Base-by-base conservation (phyloP, 1,140 invertebrate genomes). In the Pemphigus obesinymphae region DNA sequence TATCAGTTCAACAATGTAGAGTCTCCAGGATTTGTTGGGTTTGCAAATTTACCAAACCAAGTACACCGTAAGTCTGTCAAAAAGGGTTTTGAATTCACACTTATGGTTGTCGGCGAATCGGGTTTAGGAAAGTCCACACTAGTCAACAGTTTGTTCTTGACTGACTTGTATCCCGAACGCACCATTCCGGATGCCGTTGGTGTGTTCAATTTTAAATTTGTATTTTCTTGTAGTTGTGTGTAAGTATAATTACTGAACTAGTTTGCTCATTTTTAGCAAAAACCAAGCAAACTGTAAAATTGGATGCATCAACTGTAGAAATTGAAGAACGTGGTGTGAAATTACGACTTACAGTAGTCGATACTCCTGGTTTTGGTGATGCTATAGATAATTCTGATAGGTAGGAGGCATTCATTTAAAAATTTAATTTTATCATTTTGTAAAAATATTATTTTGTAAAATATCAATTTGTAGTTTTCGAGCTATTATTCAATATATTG, bases 331-430 rank as follows among this genome's bases (percentile, higher is more conserved):
- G 94, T 78, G 96, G 95, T 48, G 95, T 97, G 4, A 96, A 97
- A 87, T 88, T 97, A 82, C 89, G 95, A 75, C 87, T 96, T 34
- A 96, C 94, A 0, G 95, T 97, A 48, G 95, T 99, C 1, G 97
- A 99, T 87, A 99, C 98, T 4, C 97, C 97, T 45, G 98, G 98
- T 17, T 99, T 97, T 89, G 98, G 98, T 23, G 98, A 99, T 90
- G 95, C 96, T n/a, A 97, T 99, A 84, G 93, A 99, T 87, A 99
- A 99, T 87, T 96, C 93, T 31, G 96, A 97, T 87, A 88, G 88
- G 87, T 88, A 84, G 66, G 55, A 13, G 10, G 20, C 29, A 34
- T 10, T 40, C 29, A 34, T 10, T 40, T 40, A 31, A 31, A 31
- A 58, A 20, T 15, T 48, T 29, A 26, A 58, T 23, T 58, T 26